Base-by-base conservation (phyloP, 2,888 invertebrate genomes). In the Saturnia japonica region DNA sequence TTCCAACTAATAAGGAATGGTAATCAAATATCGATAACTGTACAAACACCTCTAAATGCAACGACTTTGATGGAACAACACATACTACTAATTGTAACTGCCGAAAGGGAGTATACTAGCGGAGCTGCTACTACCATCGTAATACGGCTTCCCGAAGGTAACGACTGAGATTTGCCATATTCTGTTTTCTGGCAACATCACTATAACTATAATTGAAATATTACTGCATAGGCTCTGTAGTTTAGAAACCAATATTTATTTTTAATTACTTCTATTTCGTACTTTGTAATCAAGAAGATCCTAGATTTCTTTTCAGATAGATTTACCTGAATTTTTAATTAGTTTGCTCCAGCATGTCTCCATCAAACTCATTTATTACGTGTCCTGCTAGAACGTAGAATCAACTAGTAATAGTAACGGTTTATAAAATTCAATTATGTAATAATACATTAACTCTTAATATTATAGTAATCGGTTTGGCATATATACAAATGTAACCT, bases 111-210 rank as follows among this genome's bases (percentile, higher is more conserved):
- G 67, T 78, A 81, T 34, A 92, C 93, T 0, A 90, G 88, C 45
- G 91, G 90, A 0, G 85, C 85, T 47, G 79, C 86, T 14, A 81
- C 92, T 8, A 87, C 91, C 4, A 73, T 94, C 3, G 77, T 93
- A n/a, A 72, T 93, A 60, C 80, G 85, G 71, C 75, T 93, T 64
- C 92, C 93, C 57, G 82, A 87, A 88, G 90, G 93, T 94, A 79
- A 72, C 73, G 43, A 54, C 42, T 47, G 16, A 42, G 22, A 43
- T n/a, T 45, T 68, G 22, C 2, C n/a, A 8, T 14, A 16, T 51
- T 54, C 34, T 40, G n/a, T 47, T 12, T 40, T 14, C 0, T 6
- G 22, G 11, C n/a, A 54, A 22, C 19, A 11, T 22, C n/a, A 11
- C 7, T 54, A n/a, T 54, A 7, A 47, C 19, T 47, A 47, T 22